Percentiles rank a stretch among this genome's conserved stretches.
These are phyloP conservation scores for Shargacucullia verbasci DNA, from an alignment of 2,888 invertebrate species.

Conservation along the genomic window DNA sequence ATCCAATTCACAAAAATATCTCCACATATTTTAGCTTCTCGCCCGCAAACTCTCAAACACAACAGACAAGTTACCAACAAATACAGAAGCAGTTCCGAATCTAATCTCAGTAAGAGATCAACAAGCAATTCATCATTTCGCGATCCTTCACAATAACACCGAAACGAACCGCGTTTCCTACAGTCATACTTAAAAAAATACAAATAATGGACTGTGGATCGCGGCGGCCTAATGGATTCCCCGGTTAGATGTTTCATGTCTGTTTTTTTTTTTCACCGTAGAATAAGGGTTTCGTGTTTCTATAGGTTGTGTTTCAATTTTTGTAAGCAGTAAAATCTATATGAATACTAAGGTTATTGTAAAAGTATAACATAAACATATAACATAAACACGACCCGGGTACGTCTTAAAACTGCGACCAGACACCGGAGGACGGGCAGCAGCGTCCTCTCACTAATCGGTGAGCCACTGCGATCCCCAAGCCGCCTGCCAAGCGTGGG, in stretches of 20 bases:
- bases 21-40: not conserved
- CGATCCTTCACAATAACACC: slow-evolving; percentile 61
- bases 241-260: slow-evolving; percentile 28
- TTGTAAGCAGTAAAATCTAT: not conserved
- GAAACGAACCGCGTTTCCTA: slow-evolving; percentile 58
- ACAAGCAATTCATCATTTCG: slow-evolving; percentile 69
- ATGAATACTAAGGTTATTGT: slow-evolving; percentile 4
- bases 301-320: slow-evolving; percentile 15
- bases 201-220: slow-evolving; percentile 49
- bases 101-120: slow-evolving; percentile 55
- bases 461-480: no score
- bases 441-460: no score
- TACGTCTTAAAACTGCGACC: no score
- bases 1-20: not conserved
- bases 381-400: no score
- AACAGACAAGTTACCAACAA: slow-evolving; percentile 30
- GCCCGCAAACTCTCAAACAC: no score
- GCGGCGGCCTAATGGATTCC: slow-evolving; percentile 57
- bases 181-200: slow-evolving; percentile 53
- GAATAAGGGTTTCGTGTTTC: slow-evolving; percentile 29
- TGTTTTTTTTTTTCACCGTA: slow-evolving; percentile 29
- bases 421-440: no score
- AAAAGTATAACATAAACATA: no score
- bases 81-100: slow-evolving; percentile 26
- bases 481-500: no score